Conservation (phyloP, 1,140 invertebrate species). For the Thaumetopoea pityocampa region DNA sequence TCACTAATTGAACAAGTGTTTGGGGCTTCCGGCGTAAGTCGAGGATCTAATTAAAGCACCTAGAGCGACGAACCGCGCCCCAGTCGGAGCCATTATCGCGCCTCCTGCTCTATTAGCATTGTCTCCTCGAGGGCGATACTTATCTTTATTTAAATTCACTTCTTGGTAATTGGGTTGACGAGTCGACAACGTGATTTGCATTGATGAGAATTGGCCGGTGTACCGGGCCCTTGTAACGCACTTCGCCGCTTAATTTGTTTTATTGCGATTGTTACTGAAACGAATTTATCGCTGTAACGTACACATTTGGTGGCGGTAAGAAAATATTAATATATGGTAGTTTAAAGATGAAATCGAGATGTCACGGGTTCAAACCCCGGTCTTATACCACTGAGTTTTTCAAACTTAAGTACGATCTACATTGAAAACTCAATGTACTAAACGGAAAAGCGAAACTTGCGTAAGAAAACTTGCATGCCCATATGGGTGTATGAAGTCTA, state of each 20-base stretch:
- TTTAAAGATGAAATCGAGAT: too few species aligned
- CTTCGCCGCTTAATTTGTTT: conserved; percentile 59
- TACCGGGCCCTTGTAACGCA: conserved; percentile 53
- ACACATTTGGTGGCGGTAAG: too few species aligned
- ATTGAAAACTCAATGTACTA: too few species aligned
- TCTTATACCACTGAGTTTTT: too few species aligned
- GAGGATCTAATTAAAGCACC: conserved; percentile 72
- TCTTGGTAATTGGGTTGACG: conserved; percentile 75
- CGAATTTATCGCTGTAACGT: conserved; percentile 15
- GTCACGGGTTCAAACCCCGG: too few species aligned
- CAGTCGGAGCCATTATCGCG: conserved; percentile 68
- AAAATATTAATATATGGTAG: conserved; percentile 19
- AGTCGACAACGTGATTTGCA: conserved; percentile 75
- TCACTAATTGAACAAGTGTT: conserved; percentile 74
- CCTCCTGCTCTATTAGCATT: conserved; percentile 71
- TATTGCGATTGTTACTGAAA: conserved; percentile 37
- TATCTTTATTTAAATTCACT: conserved; percentile 76
- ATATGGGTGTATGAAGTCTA: too few species aligned
- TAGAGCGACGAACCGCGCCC: conserved; percentile 56
- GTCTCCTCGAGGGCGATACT: conserved; percentile 74
- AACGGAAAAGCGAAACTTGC: too few species aligned
- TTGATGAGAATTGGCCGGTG: conserved; percentile 71
- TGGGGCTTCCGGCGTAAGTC: conserved; percentile 65
- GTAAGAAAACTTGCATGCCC: too few species aligned
- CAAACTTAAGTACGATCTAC: too few species aligned